These are phyloP conservation scores for Nasonia giraulti DNA, from an alignment of 1,140 invertebrate species.

Conservation along the genomic window DNA sequence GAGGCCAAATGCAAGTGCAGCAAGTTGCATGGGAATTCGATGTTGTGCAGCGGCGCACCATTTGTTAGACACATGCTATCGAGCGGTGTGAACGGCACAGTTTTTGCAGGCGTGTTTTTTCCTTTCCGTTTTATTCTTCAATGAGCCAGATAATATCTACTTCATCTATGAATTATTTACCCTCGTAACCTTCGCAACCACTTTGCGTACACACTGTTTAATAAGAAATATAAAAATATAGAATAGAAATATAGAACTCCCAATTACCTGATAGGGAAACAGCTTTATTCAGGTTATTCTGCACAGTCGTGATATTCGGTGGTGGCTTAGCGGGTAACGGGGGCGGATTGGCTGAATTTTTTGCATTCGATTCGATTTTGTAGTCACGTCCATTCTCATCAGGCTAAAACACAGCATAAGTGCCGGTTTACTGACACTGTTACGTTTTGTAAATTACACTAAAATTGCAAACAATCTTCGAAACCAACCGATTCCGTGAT, in stretches of 20 bases:
- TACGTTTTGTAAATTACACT: background rate
- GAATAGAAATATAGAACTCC: no score
- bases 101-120: conserved; percentile 8
- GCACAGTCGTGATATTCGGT: conserved; percentile 33
- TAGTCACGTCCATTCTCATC: conserved; percentile 57
- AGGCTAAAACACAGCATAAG: conserved; percentile 53
- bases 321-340: conserved; percentile 62
- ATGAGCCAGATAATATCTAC: background rate
- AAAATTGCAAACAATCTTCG: background rate
- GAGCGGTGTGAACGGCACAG: conserved; percentile 22
- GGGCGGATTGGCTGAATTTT: conserved; percentile 54
- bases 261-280: conserved; percentile 31
- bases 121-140: background rate
- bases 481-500: conserved; percentile 67
- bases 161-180: background rate
- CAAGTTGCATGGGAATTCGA: conserved; percentile 55
- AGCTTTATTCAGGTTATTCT: conserved; percentile 37
- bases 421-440: no score
- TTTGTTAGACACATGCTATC: conserved; percentile 57
- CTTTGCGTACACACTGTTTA: no score
- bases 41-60: conserved; percentile 47
- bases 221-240: background rate
- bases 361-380: conserved; percentile 22
- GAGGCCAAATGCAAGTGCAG: conserved; percentile 53
- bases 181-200: background rate